Percentiles rank a stretch among this genome's conserved stretches.
phyloP scores from a whole-genome alignment of 2,797 vertebrate species.

The Coregonus ussuriensis region DNA sequence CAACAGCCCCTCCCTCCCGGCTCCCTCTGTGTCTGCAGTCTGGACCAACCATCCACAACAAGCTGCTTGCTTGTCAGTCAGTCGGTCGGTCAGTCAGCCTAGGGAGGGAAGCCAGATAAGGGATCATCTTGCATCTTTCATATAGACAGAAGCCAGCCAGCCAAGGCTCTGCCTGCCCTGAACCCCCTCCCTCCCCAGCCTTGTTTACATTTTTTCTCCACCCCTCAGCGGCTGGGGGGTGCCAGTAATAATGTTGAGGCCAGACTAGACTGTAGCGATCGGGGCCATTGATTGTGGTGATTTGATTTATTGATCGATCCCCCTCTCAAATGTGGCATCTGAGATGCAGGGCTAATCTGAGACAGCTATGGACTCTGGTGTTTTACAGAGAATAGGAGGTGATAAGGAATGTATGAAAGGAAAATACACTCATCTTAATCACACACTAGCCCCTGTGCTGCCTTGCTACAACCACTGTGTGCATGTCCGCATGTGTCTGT shows the following conservation, averaged over 20 bases:
- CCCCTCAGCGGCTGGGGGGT: conserved; percentile 45
- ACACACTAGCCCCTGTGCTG: conserved; percentile 77
- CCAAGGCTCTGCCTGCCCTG: conserved; percentile 24
- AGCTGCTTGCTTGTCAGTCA: conserved; percentile 16
- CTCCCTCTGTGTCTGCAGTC: conserved; percentile 43
- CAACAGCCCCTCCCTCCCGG: conserved; percentile 78
- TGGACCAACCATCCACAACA: conserved; percentile 29
- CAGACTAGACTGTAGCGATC: conserved; percentile 96
- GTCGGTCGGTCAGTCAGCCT: conserved; percentile 42
- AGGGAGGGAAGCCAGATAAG: conserved; percentile 62
- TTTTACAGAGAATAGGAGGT: conserved; percentile 83
- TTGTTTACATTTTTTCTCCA: conserved; percentile 15
- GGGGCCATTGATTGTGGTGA: conserved; percentile 93
- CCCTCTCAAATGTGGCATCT: conserved; percentile 87
- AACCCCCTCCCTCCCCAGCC: conserved; percentile 14
- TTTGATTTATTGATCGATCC: conserved; percentile 99
- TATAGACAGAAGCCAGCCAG: conserved; percentile 59
- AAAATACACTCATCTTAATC: conserved; percentile 93
- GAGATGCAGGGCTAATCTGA: conserved; percentile 93
- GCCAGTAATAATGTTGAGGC: conserved; percentile 93
- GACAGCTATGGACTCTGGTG: conserved; percentile 87
- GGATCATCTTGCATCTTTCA: conserved; percentile 55
- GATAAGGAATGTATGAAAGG: conserved; percentile 92
- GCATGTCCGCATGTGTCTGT: conserved; percentile 17
- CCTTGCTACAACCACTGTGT: conserved; percentile 53